phyloP scores from a whole-genome alignment of 2,888 invertebrate genomes.

The Gortyna flavago region DNA sequence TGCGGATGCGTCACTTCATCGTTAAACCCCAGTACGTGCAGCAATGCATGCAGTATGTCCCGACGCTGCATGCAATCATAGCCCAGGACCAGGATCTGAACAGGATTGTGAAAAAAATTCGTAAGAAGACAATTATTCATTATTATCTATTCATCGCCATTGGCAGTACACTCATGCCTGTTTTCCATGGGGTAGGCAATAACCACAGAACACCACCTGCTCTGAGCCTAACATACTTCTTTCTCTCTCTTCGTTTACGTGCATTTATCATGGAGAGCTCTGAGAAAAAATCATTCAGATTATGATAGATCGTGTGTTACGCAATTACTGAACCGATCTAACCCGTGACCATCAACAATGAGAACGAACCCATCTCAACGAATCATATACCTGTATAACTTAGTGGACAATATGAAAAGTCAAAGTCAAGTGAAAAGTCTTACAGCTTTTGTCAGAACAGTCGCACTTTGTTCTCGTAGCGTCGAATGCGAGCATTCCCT shows the following conservation, averaged over 20 bases:
- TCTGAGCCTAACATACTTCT: too few relatives aligned
- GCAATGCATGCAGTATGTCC: conserved; percentile 77
- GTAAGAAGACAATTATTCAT: background rate
- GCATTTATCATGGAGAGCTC: too few relatives aligned
- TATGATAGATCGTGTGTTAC: too few relatives aligned
- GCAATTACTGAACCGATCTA: too few relatives aligned
- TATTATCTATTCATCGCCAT: background rate
- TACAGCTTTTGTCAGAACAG: conserved; percentile 70
- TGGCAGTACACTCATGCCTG: background rate
- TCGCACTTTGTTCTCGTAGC: conserved; percentile 13
- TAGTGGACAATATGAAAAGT: background rate
- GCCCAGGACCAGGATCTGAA: conserved; percentile 76
- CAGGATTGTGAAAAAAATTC: background rate
- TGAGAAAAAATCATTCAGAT: too few relatives aligned
- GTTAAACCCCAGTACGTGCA: conserved; percentile 80
- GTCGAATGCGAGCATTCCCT: conserved; percentile 77
- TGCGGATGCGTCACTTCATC: conserved; percentile 82
- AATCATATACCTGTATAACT: background rate
- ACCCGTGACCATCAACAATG: background rate
- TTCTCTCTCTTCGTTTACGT: too few relatives aligned
- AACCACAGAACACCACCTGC: too few relatives aligned
- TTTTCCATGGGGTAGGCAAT: background rate
- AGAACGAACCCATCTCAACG: background rate
- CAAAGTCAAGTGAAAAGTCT: too few relatives aligned
- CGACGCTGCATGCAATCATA: conserved; percentile 76